Evolutionary conservation across 2,113 vertebrate species (phyloP).

Genomic region (Nothocercus julius): DNA sequence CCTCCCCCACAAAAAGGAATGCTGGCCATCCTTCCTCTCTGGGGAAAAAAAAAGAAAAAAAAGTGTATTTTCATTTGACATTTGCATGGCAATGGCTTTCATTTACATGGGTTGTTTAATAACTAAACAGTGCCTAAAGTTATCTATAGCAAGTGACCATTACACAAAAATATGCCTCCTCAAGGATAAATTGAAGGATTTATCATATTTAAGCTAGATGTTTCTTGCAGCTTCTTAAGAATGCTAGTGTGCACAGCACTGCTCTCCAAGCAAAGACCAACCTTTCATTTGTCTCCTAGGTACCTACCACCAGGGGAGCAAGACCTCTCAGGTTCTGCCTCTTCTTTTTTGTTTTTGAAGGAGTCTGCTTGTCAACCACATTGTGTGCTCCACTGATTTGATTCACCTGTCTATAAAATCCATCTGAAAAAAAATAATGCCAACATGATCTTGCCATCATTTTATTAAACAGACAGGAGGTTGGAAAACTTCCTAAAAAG

Average conservation of each 20-base stretch:
- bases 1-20: not conserved
- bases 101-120: fast-evolving
- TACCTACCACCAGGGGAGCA: conserved; percentile 92
- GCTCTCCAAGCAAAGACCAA: not conserved
- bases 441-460: not conserved
- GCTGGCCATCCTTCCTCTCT: not conserved
- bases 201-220: not conserved
- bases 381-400: conserved; percentile 96
- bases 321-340: conserved; percentile 82
- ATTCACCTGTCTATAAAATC: conserved; percentile 95
- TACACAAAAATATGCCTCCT: not conserved
- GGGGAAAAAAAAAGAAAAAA: not conserved
- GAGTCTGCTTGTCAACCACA: conserved; percentile 82
- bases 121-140: not conserved
- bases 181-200: not conserved
- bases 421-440: conserved; percentile 82
- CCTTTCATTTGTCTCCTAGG: not conserved
- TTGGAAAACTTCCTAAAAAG: not conserved
- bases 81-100: not conserved
- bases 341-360: conserved; percentile 86
- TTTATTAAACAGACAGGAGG: not conserved
- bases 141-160: not conserved
- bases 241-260: not conserved
- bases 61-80: not conserved
- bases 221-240: not conserved